Conservation (phyloP, 2,797 vertebrate species). For the Silurus lanzhouensis region DNA sequence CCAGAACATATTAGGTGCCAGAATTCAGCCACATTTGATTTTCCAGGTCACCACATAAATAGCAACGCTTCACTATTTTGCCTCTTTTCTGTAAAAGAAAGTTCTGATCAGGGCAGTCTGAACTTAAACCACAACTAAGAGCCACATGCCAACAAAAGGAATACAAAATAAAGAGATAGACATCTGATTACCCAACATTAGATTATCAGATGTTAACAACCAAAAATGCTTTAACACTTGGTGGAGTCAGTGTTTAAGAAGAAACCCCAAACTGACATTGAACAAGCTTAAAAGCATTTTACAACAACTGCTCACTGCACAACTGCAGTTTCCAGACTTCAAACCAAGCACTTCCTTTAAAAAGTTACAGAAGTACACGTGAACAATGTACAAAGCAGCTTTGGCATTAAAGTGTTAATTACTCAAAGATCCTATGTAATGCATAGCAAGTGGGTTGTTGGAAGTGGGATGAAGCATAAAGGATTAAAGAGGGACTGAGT, state of each 20-base stretch:
- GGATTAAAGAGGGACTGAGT: constrained; percentile 30
- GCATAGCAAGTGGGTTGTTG: constrained; percentile 15
- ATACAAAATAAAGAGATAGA: constrained; percentile 6
- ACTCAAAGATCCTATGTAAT: constrained; percentile 3
- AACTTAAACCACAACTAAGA: constrained; percentile 17
- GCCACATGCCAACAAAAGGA: constrained; percentile 21
- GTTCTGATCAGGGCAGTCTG: constrained; percentile 16
- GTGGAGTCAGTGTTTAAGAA: background rate
- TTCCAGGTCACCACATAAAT: background rate
- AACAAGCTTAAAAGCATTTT: constrained; percentile 35
- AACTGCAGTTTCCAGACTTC: background rate
- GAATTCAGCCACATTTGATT: background rate
- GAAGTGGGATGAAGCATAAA: background rate
- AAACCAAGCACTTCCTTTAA: constrained; percentile 29
- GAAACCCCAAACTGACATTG: background rate
- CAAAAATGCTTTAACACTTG: constrained; percentile 23
- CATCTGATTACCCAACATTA: constrained; percentile 12
- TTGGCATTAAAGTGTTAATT: constrained; percentile 26
- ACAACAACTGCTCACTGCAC: background rate
- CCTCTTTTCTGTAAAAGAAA: background rate
- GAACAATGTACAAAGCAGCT: background rate
- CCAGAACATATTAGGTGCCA: background rate
- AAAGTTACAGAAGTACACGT: background rate
- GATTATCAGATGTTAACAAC: constrained; percentile 21
- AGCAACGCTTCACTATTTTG: background rate